Conservation (phyloP, 2,888 invertebrate genomes). For the Oscheius myriophilus region DNA sequence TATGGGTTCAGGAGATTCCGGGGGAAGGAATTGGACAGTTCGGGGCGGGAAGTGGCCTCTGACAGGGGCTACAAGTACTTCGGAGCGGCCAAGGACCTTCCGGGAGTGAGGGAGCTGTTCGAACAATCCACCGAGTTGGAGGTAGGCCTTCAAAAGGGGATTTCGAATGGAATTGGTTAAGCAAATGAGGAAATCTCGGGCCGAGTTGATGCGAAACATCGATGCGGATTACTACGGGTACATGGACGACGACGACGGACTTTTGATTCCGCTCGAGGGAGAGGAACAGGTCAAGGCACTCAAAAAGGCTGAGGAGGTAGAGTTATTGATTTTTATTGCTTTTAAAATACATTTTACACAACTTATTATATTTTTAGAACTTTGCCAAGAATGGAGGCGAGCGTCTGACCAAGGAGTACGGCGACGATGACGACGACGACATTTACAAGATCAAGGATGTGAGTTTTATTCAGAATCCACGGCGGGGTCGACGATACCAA, state of each 20-base stretch:
- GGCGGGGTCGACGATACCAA: no score
- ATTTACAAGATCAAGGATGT: conserved; percentile 63
- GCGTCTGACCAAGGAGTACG: conserved; percentile 36
- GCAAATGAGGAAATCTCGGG: conserved; percentile 85
- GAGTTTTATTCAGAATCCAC: no score
- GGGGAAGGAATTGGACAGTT: conserved; percentile 81
- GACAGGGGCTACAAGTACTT: conserved; percentile 92
- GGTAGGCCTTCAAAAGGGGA: no score
- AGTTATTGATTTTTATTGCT: no score
- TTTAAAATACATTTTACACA: no score
- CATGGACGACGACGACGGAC: conserved; percentile 96
- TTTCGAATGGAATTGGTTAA: no score
- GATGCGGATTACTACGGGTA: conserved; percentile 97
- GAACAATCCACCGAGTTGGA: conserved; percentile 78
- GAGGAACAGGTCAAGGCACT: conserved; percentile 69
- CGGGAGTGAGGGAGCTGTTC: conserved; percentile 95
- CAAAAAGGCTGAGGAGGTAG: conserved; percentile 57
- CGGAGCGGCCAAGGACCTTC: conserved; percentile 79
- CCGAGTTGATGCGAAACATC: conserved; percentile 95
- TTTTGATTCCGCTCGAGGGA: conserved; percentile 86
- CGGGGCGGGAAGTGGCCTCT: conserved; percentile 94
- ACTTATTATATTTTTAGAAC: no score
- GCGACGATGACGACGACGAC: conserved; percentile 57
- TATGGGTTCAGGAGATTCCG: conserved; percentile 67
- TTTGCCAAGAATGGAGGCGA: conserved; percentile 55